phyloP scores from a whole-genome alignment of 2,888 invertebrate species.

The Alloscopus bannaensis region DNA sequence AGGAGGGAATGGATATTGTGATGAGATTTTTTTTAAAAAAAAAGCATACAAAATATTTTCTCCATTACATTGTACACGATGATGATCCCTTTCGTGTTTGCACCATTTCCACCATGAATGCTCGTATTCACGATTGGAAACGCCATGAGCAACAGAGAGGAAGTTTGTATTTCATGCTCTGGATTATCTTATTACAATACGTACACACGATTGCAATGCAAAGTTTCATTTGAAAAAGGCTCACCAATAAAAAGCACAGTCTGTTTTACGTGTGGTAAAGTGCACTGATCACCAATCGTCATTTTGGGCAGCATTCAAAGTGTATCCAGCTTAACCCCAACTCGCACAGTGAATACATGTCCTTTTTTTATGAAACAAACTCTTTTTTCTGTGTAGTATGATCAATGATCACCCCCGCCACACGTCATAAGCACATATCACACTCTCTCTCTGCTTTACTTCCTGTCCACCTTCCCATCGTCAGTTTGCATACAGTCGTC shows the following conservation, averaged over 20 bases:
- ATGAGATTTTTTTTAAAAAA: slow-evolving; percentile 33
- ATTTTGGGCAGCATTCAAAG: not conserved
- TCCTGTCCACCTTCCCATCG: slow-evolving; percentile 37
- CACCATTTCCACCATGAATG: slow-evolving; percentile 6
- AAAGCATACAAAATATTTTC: not conserved
- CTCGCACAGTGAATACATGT: not conserved
- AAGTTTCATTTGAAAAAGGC: not conserved
- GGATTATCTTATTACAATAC: slow-evolving; percentile 54
- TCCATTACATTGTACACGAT: not conserved
- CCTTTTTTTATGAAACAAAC: not conserved
- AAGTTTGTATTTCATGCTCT: slow-evolving; percentile 74
- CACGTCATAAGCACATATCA: not conserved
- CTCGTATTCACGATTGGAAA: not conserved
- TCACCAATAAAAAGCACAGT: not conserved
- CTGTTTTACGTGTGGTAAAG: too few species aligned
- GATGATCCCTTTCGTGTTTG: not conserved
- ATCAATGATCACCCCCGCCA: not conserved
- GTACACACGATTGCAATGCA: not conserved
- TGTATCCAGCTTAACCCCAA: not conserved
- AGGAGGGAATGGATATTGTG: slow-evolving; percentile 47
- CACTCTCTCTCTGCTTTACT: slow-evolving; percentile 27
- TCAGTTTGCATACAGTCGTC: not conserved
- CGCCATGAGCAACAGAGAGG: slow-evolving; percentile 50
- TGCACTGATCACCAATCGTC: not conserved
- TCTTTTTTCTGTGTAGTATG: not conserved